Evolutionary conservation across 2,113 vertebrate genomes (phyloP), one percentile per base, ranked within the genome.

Genomic region (Caretta caretta): DNA sequence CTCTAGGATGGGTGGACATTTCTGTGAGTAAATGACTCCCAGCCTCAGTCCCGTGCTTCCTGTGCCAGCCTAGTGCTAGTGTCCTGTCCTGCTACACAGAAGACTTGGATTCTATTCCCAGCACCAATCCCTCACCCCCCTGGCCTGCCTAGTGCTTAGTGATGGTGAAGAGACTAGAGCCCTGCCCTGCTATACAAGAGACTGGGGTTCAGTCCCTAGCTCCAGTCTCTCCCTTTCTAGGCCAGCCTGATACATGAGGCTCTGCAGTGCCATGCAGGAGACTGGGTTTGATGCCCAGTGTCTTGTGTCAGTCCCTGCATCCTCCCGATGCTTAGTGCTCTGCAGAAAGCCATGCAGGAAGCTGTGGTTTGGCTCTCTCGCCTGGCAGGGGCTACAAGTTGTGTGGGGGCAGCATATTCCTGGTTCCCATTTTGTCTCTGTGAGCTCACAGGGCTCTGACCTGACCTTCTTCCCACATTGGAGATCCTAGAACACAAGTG

Each of bases 301-400:
- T 20, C 0, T 0, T 0, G 1, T 38, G 79, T 3, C 24, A 84
- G 59, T 56, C 29, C 4, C 29, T 0, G 0, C 14, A 6, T 17
- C 35, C 49, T 35, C 48, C 42, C 17, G 10, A 29, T n/a, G n/a
- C 81, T 72, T 76, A 59, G 50, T 1, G 27, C 82, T 93, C 22
- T 90, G 83, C 27, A 11, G 29, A 31, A 22, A 85, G 76, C 72
- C 11, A 0, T 38, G 13, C 56, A 0, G 2, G 29, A 90, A 13
- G 42, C 80, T 84, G 50, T 27, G n/a, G n/a, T 69, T 13, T 54
- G 59, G 84, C 31, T 80, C 14, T 49, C 29, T 53, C 6, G 38
- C 5, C 38, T 24, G 25, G 19, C 42, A 27, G 19, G 13, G 12
- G 11, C 16, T 9, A 8, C 9, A 1, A 53, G 29, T 29, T 56